Base-by-base conservation (phyloP, 2,888 invertebrate species). In the Nebria salina region DNA sequence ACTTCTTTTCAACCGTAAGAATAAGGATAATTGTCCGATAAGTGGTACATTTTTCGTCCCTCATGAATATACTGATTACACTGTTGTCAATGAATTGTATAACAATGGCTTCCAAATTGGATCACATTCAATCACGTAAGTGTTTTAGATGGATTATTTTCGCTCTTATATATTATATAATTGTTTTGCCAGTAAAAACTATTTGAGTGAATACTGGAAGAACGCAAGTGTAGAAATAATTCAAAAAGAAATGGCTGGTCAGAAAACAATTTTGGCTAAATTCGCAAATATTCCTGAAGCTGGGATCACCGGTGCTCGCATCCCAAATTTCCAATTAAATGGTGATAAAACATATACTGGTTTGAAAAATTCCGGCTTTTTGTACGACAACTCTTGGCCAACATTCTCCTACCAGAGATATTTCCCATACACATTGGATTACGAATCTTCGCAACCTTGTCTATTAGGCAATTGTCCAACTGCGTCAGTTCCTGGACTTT, bases 51-150 rank as follows among this genome's bases (percentile, higher is more conserved):
- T 94, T 88, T 95, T 92, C 86, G 90, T 95, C 54, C 93, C 92
- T 64, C 95, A 95, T 85, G 93, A 94, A 83, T 95, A 94, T 86
- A 94, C 93, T 0, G 92, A 93, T 86, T 94, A 94, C 84, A 87
- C 89, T 13, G 84, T 85, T 82, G 90, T 94, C 2, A 92, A 93
- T 84, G 90, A 92, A 75, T 88, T 95, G 0, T 92, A 92, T 83
- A 85, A 89, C 72, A 85, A 87, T 7, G 92, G 94, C 0, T 93
- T 91, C 83, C 94, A 95, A 87, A 93, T 95, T 11, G 94, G 92
- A 0, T 90, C 94, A 0, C 94, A 95, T 86, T 94, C 94, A 4
- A 91, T 95, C 65, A 91, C 90, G 73, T 93, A 93, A 85, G 89
- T 84, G 20, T 70, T 74, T 34, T 11, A 42, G 9, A 43, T 9